phyloP scores from a whole-genome alignment of 2,888 invertebrate genomes.

The Agriopis aurantiaria region DNA sequence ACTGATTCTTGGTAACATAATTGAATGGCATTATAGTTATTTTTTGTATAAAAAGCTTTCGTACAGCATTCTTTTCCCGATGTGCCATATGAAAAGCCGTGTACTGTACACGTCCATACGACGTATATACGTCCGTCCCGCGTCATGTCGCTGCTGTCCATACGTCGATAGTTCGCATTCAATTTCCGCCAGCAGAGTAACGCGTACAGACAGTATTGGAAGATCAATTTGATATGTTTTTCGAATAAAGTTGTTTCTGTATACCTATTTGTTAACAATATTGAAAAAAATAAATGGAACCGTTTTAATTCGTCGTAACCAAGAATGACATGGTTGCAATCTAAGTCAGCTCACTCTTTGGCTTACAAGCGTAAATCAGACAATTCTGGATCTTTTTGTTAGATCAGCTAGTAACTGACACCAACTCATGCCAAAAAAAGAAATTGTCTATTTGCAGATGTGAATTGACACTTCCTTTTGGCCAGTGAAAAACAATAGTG shows the following conservation, averaged over 20 bases:
- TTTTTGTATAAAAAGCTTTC: too few relatives aligned
- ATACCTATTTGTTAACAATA: background rate
- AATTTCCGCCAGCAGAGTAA: slow-evolving; percentile 70
- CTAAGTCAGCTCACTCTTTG: too few relatives aligned
- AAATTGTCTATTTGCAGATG: background rate
- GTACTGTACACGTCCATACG: slow-evolving; percentile 3
- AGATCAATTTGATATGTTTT: slow-evolving; percentile 55
- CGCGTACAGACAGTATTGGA: slow-evolving; percentile 59
- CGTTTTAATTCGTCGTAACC: too few relatives aligned
- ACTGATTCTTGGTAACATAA: too few relatives aligned
- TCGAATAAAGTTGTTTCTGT: slow-evolving; percentile 30
- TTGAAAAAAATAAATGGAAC: slow-evolving; percentile 9
- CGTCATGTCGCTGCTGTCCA: slow-evolving; percentile 62
- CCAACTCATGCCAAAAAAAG: background rate
- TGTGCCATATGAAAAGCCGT: background rate
- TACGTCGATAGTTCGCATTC: slow-evolving; percentile 70
- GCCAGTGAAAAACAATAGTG: too few relatives aligned
- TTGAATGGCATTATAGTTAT: too few relatives aligned
- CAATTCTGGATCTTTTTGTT: too few relatives aligned
- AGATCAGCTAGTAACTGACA: background rate
- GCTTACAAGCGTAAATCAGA: too few relatives aligned
- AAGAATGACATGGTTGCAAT: too few relatives aligned
- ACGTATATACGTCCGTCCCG: slow-evolving; percentile 35
- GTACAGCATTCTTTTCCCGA: background rate
- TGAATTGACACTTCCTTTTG: background rate